Evolutionary conservation across 2,888 invertebrate species (phyloP), one percentile per base, ranked within the genome.

Genomic region (Patella caerulea): DNA sequence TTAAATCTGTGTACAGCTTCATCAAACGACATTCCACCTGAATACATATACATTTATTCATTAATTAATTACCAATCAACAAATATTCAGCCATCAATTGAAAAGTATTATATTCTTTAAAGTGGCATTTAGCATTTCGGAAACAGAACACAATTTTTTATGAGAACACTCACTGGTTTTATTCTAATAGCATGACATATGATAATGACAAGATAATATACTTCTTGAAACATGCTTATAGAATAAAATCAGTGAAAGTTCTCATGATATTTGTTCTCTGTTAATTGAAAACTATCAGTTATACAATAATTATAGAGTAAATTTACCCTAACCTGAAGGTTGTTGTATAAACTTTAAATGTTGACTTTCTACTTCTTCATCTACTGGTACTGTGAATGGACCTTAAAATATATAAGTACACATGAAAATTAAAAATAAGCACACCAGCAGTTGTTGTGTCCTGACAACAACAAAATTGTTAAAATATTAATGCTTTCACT

Each of bases 1-100:
- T 99, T 99, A 92, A 99, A 99, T 81, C 99, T 93, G 85, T 96
- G 95, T 34, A 99, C 94, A 85, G 97, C 96, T 91, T 98, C 97
- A 45, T 95, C 92, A 88, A 95, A 95, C 7, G 93, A 92, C 91
- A 94, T 94, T 69, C 93, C 93, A 34, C 93, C 94, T 84, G 85
- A 17, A 84, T 45, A 45, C 45, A 45, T 45, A 45, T 45, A 45
- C 45, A 45, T 45, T 45, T 9, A 45, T 9, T 9, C 45, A 1
- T 45, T 45, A 45, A 45, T 9, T 0, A 45, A 45, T 45, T 45
- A 45, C 45, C 9, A 45, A 45, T 45, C 45, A 4, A 45, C 4
- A 45, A 45, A 45, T 9, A 45, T 9, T 45, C 45, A 45, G 45
- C 45, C 45, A 45, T 45, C 45, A 45, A 45, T 45, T 45, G 9